Evolutionary conservation across 92 coral and sea anemone species (phyloP), one percentile per base, ranked within the genome.

Genomic region (Palythoa grandis): DNA sequence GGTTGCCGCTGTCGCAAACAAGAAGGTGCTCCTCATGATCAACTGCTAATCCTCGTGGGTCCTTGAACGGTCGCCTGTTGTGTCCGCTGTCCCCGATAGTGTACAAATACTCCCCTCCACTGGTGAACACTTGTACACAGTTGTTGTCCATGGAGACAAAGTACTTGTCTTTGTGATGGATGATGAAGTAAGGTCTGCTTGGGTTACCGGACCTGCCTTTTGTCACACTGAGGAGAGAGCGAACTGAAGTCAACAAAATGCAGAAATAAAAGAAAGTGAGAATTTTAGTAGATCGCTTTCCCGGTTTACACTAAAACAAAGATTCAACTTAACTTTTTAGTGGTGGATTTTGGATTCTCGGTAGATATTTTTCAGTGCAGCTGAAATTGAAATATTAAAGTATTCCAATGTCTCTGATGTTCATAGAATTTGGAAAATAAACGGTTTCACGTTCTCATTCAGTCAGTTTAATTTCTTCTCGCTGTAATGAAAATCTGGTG

Each of bases 1-100:
- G 98, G 72, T 94, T 92, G 16, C 93, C 98, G 68, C 95, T 86
- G 74, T 94, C 98, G 54, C 98, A 92, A 20, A 94, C 92, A 23
- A 92, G 70, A 78, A 94, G 87, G 53, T 90, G 89, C 17, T 88
- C 94, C 16, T 88, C 61, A 13, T 86, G 56, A 39, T 94, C 95
- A 20, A 94, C 88, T 12, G 91, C 75, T 70, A 94, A 40, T 1
- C 98, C 98, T 58, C 98, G 83, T 11, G 98, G 98, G 2, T 94
- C 98, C 71, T 91, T 88, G 77, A 94, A 82, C 48, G 90, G 88
- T 47, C 80, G 87, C 1, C 72, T 74, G 11, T 89, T 89, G 56
- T 78, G 88, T 6, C 93, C 91, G 7, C 70, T 60, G 39, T 83
- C 86, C 5, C 98, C 95, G 48, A 94, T 77, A 85, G 48, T 87